Evolutionary conservation across 1,140 invertebrate genomes (phyloP).

Genomic region (Drosophila jambulina): DNA sequence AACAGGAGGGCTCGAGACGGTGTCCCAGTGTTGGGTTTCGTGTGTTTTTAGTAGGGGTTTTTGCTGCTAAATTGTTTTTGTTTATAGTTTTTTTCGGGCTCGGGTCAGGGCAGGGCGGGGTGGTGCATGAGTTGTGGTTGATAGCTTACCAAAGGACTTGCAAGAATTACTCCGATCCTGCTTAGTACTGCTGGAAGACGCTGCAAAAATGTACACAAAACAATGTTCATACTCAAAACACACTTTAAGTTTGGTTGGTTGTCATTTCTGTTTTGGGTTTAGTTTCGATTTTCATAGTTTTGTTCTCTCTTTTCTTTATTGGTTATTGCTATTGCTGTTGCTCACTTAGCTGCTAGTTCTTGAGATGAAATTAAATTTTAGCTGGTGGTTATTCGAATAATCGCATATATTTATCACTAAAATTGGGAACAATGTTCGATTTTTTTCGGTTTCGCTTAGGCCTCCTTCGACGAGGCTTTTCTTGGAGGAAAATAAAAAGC

Average conservation of each 20-base stretch:
- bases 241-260: constrained; percentile 82
- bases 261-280: constrained; percentile 53
- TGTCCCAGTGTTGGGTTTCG: constrained; percentile 7
- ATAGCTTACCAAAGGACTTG: constrained; percentile 96
- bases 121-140: constrained; percentile 82
- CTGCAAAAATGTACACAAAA: constrained; percentile 89
- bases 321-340: constrained; percentile 25
- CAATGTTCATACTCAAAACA: constrained; percentile 85
- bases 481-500: constrained; percentile 23
- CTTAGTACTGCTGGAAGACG: constrained; percentile 95
- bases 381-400: constrained; percentile 39
- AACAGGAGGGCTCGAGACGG: background rate
- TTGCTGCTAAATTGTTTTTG: constrained; percentile 44
- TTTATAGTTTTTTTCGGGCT: constrained; percentile 12
- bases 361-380: constrained; percentile 39
- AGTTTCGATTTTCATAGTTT: constrained; percentile 34
- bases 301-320: constrained; percentile 10
- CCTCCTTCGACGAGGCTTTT: constrained; percentile 20
- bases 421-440: constrained; percentile 85
- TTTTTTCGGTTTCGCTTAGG: constrained; percentile 31
- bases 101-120: constrained; percentile 20
- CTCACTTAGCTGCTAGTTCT: constrained; percentile 53
- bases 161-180: constrained; percentile 96
- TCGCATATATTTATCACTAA: constrained; percentile 64
- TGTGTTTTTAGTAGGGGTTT: constrained; percentile 17